Percentiles rank a stretch among this genome's conserved stretches.
phyloP scores from a whole-genome alignment of 2,797 vertebrate genomes.

The Odontamblyopus rebecca region DNA sequence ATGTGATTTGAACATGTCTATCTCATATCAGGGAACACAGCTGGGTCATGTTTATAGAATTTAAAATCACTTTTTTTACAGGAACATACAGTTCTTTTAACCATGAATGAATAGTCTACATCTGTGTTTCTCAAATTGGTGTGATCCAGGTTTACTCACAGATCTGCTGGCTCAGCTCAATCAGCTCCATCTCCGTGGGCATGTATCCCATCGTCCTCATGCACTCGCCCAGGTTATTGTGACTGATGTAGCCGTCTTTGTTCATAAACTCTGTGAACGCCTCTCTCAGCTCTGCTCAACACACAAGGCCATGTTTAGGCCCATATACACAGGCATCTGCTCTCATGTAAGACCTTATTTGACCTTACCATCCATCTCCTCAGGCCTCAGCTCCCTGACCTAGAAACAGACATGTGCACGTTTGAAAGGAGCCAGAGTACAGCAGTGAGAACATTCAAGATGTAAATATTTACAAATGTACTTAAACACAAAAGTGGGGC shows the following conservation, averaged over 20 bases:
- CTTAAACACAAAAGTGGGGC: slow-evolving; percentile 9
- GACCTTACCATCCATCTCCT: slow-evolving; percentile 79
- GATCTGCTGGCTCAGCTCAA: slow-evolving; percentile 93
- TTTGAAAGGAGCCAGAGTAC: background rate
- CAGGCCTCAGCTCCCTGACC: slow-evolving; percentile 79
- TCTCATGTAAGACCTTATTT: background rate
- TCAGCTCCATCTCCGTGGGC: slow-evolving; percentile 99
- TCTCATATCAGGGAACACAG: too few relatives aligned
- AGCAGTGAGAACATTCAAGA: background rate
- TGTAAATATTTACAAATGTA: background rate
- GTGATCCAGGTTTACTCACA: slow-evolving; percentile 71
- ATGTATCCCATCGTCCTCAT: slow-evolving; percentile 99
- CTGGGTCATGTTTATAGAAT: too few relatives aligned
- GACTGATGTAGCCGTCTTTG: slow-evolving; percentile 88
- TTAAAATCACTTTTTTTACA: too few relatives aligned
- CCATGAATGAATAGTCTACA: background rate
- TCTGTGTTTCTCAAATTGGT: background rate
- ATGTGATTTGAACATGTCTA: too few relatives aligned
- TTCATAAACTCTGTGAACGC: slow-evolving; percentile 92
- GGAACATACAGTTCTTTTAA: too few relatives aligned
- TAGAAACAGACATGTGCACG: slow-evolving; percentile 48
- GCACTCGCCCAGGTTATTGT: slow-evolving; percentile 91
- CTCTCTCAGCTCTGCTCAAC: slow-evolving; percentile 85
- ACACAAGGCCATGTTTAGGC: background rate
- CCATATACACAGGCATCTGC: background rate